Base-by-base conservation (phyloP, 2,888 invertebrate genomes). In the Drosophila atroscutellata region DNA sequence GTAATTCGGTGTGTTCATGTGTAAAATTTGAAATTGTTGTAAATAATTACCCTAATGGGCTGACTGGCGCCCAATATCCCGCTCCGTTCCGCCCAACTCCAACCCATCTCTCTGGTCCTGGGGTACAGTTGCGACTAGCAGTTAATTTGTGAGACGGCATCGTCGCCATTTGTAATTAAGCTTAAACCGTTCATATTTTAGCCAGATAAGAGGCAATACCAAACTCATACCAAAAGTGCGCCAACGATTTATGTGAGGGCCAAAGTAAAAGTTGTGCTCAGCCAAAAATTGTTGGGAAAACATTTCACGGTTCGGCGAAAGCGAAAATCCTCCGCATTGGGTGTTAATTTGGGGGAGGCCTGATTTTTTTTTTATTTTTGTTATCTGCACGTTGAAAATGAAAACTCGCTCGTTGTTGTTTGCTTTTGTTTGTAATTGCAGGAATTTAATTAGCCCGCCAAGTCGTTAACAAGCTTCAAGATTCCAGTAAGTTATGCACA, bases 1-100 rank as follows among this genome's bases (percentile, higher is more conserved):
- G 89, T 86, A 68, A 78, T 75, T 72, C 72, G n/a, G 77, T 70
- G 69, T 81, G 87, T 75, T 83, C 87, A 86, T 86, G 86, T 86
- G 89, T 84, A 90, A 84, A 89, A 90, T 90, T 89, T 90, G 69
- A 80, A 89, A 85, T 88, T 86, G 88, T 85, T 90, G 89, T 90
- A 90, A 85, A 89, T 89, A 90, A 90, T 90, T 90, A 86, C 90
- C 90, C 90, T 85, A 86, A 86, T 89, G 90, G 68, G 28, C 30
- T 73, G 60, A 26, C 56, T 56, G 45, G 45, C 32, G 28, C 42
- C 42, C 5, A 42, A 42, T 42, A 49, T 8, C 15, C 49, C 26
- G 15, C 8, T 45, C 45, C 13, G 36, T 3, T 32, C 28, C 45
- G 9, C 13, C 52, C 39, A 34, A 24, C 34, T 24, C 24, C 51